Percentiles rank a stretch among this genome's conserved stretches.
Evolutionary conservation across 2,888 invertebrate genomes (phyloP).

Genomic region (Rotaria sp.): DNA sequence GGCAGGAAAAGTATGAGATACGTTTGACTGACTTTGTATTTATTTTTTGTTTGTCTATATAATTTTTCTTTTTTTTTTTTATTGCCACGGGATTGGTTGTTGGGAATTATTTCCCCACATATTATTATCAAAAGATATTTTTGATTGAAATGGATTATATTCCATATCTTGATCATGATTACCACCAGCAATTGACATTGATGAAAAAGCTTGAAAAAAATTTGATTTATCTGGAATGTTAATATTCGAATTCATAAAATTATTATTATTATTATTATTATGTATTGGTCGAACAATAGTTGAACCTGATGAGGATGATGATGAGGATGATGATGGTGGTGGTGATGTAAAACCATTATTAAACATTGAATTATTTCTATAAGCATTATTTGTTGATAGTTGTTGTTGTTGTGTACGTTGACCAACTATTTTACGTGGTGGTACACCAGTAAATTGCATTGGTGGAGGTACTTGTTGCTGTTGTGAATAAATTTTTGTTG

Average conservation of each 20-base stretch:
- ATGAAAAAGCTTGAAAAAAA: not conserved
- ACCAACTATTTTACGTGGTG: not conserved
- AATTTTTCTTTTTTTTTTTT: not conserved
- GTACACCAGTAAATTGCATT: not conserved
- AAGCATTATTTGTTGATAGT: not conserved
- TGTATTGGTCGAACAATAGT: not conserved
- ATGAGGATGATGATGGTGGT: not conserved
- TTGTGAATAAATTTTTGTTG: not conserved
- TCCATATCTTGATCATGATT: slow-evolving; percentile 4
- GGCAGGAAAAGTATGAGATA: no score
- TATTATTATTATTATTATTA: not conserved
- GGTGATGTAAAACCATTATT: not conserved
- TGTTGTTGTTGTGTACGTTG: not conserved
- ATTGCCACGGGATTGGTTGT: slow-evolving; percentile 27
- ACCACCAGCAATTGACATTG: not conserved
- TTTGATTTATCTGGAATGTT: slow-evolving; percentile 12
- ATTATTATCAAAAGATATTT: slow-evolving; percentile 28
- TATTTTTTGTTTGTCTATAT: no score
- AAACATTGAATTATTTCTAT: not conserved
- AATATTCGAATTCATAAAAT: not conserved
- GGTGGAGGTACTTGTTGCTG: not conserved
- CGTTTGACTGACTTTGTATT: no score
- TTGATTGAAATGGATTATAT: slow-evolving; percentile 25
- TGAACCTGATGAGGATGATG: not conserved
- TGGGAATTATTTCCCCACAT: not conserved